Evolutionary conservation across 2,113 vertebrate genomes (phyloP).

Genomic region (Thalassarche chlororhynchos): DNA sequence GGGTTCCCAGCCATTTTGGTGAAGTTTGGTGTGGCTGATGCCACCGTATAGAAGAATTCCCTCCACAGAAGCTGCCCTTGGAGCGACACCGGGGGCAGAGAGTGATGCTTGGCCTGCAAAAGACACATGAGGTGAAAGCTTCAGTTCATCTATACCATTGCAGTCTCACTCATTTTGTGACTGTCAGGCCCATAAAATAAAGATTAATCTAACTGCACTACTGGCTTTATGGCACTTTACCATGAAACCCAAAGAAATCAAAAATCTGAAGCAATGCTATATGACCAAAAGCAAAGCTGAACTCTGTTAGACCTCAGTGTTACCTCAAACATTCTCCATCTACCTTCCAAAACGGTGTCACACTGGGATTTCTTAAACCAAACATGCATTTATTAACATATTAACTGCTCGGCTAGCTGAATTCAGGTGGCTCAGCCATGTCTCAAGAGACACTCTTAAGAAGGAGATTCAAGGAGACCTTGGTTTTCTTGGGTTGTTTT

Average conservation of each 20-base stretch:
- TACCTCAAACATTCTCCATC: neutral
- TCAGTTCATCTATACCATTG: neutral
- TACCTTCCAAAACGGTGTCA: neutral
- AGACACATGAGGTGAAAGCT: neutral
- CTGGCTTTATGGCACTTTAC: neutral
- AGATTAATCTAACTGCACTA: neutral
- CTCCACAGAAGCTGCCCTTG: conserved; percentile 93
- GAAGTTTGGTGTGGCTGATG: conserved; percentile 88
- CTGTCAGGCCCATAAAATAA: neutral
- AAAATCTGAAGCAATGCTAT: neutral
- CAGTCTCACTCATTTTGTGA: neutral
- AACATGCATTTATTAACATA: neutral
- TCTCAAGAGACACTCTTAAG: neutral
- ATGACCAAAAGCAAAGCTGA: neutral
- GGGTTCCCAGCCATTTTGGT: conserved; percentile 95
- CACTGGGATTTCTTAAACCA: neutral
- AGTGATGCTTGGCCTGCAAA: conserved; percentile 76
- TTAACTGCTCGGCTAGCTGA: neutral
- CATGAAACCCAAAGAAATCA: neutral
- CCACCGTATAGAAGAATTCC: conserved; percentile 94
- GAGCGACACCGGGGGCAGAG: conserved; percentile 84
- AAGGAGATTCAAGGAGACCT: neutral
- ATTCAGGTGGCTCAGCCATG: neutral
- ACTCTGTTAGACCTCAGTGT: neutral
- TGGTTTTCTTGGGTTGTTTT: neutral